A percentile compares a stretch with the other conserved stretches of the same genome.
These are phyloP conservation scores for Penaeus chinensis DNA, from an alignment of 1,140 invertebrate genomes.

Conservation along the genomic window DNA sequence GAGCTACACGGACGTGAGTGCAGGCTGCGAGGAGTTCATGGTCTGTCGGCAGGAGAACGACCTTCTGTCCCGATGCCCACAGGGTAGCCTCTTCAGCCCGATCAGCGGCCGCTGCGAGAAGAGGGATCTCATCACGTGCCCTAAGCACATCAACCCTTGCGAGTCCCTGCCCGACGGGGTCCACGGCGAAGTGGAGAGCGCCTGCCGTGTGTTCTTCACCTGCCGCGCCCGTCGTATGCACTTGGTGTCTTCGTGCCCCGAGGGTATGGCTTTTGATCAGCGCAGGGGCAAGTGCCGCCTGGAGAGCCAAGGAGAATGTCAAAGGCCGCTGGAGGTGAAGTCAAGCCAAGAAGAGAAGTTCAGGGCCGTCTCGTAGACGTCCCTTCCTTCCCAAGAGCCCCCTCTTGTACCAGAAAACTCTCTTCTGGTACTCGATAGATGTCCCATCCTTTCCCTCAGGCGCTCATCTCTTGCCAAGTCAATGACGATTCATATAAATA, in stretches of 20 bases:
- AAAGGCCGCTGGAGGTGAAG: no score
- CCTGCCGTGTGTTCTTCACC: constrained; percentile 5
- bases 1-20: not conserved
- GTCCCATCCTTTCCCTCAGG: not conserved
- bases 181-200: not conserved
- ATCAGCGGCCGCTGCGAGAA: not conserved
- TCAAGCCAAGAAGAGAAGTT: no score
- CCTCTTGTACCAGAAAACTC: not conserved
- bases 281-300: not conserved
- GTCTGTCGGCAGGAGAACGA: not conserved
- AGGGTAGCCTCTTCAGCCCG: not conserved
- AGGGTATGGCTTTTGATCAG: constrained; percentile 18
- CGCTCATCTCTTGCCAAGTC: constrained; percentile 25
- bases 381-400: not conserved
- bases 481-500: not conserved
- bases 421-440: no score
- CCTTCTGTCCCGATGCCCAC: not conserved
- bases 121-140: not conserved
- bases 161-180: constrained; percentile 4
- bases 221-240: not conserved
- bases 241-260: constrained; percentile 7
- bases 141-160: not conserved
- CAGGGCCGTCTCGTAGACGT: not conserved
- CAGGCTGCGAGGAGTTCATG: not conserved
- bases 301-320: not conserved